Conservation (phyloP, 2,797 vertebrate genomes). For the Triplophysa bombifrons region DNA sequence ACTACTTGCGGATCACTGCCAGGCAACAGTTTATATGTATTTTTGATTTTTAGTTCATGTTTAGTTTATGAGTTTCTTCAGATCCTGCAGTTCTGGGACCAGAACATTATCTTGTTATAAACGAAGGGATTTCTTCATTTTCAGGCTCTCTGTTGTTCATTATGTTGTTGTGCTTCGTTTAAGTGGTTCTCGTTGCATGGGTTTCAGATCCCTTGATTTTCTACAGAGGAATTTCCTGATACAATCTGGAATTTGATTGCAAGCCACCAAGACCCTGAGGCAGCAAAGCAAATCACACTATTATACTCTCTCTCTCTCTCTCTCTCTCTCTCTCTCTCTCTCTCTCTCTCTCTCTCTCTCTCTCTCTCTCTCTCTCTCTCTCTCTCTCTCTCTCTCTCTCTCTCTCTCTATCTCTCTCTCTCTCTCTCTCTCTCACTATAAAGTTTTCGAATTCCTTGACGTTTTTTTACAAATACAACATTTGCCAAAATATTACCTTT, state of each 20-base stretch:
- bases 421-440: neutral
- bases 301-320: neutral
- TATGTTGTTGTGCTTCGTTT: neutral
- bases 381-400: neutral
- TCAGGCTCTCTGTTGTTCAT: neutral
- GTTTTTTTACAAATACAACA: neutral
- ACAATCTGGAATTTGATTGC: conserved; percentile 7
- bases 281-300: neutral
- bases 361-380: neutral
- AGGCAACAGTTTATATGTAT: neutral
- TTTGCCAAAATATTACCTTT: neutral
- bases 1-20: neutral
- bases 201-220: neutral
- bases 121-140: neutral
- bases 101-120: neutral
- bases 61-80: neutral
- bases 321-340: neutral
- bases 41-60: neutral
- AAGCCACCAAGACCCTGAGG: neutral
- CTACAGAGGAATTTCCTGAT: neutral
- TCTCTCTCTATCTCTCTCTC: neutral
- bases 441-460: neutral
- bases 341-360: neutral
- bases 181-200: neutral
- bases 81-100: neutral